Conservation (phyloP, 2,113 vertebrate genomes). For the Scartelaos histophorus region DNA sequence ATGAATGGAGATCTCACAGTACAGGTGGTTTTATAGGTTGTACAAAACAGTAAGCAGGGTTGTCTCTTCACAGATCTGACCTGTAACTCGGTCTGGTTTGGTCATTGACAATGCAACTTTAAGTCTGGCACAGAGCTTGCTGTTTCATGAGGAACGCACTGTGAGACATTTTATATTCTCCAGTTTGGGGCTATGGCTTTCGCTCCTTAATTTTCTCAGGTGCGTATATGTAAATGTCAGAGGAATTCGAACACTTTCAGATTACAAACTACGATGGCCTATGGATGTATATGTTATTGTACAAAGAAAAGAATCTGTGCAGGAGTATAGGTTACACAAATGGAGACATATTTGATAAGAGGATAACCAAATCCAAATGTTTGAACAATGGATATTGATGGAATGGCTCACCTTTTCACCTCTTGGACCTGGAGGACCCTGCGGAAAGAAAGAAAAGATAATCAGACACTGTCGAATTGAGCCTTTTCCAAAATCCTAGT, state of each 20-base stretch:
- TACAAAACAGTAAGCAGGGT: no score
- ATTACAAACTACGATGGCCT: slow-evolving; percentile 34
- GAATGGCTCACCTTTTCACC: slow-evolving; percentile 93
- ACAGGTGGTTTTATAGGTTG: no score
- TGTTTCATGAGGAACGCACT: slow-evolving; percentile 60
- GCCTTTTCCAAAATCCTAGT: slow-evolving; percentile 3
- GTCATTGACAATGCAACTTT: no score
- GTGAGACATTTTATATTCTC: slow-evolving; percentile 55
- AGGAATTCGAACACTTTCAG: slow-evolving; percentile 45
- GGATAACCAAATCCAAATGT: background rate
- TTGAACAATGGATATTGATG: background rate
- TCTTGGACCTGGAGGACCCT: slow-evolving; percentile 92
- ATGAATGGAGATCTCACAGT: slow-evolving; percentile 37
- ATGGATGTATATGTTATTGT: slow-evolving; percentile 15
- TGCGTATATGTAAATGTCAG: slow-evolving; percentile 47
- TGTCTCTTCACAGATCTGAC: no score
- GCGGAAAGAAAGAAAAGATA: slow-evolving; percentile 41
- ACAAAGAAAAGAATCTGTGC: background rate
- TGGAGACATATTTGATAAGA: background rate
- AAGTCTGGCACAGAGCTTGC: slow-evolving; percentile 32
- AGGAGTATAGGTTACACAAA: background rate
- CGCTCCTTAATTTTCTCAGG: slow-evolving; percentile 40
- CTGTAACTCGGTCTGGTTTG: no score
- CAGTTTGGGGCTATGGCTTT: slow-evolving; percentile 22
- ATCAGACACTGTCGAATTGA: slow-evolving; percentile 14